Evolutionary conservation across 2,888 invertebrate species (phyloP).

Genomic region (Agriopis marginaria): DNA sequence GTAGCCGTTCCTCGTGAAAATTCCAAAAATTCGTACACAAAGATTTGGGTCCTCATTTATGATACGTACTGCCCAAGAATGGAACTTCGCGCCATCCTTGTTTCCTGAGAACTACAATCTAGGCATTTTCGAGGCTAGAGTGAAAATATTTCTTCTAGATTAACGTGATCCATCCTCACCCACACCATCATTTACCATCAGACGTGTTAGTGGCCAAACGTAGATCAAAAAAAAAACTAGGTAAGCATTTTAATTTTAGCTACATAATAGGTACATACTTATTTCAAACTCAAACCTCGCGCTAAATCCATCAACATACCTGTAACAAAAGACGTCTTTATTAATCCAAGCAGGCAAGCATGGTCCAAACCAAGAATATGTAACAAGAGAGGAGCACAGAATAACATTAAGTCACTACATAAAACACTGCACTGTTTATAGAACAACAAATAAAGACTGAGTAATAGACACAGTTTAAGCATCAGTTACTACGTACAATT

Average conservation of each 20-base stretch:
- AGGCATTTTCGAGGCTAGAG: too few relatives aligned
- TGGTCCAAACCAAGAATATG: slow-evolving; percentile 1
- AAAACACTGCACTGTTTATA: neutral
- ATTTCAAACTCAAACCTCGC: neutral
- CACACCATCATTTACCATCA: too few relatives aligned
- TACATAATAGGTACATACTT: neutral
- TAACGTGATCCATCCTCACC: too few relatives aligned
- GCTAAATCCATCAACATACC: slow-evolving; percentile 43
- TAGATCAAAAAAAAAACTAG: too few relatives aligned
- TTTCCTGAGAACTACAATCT: too few relatives aligned
- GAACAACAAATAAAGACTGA: neutral
- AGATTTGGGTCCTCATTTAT: too few relatives aligned
- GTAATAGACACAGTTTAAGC: slow-evolving; percentile 1
- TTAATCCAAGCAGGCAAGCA: slow-evolving; percentile 8
- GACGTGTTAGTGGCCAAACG: too few relatives aligned
- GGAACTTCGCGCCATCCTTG: too few relatives aligned
- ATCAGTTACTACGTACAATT: neutral
- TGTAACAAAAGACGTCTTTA: slow-evolving; percentile 51
- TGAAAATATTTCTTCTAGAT: too few relatives aligned
- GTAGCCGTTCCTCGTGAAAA: too few relatives aligned
- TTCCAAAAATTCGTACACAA: too few relatives aligned
- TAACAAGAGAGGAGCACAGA: neutral
- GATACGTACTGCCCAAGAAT: too few relatives aligned
- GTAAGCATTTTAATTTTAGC: neutral
- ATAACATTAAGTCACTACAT: neutral